Conservation (phyloP, 2,888 invertebrate species). For the Brachyopa scutellaris region DNA sequence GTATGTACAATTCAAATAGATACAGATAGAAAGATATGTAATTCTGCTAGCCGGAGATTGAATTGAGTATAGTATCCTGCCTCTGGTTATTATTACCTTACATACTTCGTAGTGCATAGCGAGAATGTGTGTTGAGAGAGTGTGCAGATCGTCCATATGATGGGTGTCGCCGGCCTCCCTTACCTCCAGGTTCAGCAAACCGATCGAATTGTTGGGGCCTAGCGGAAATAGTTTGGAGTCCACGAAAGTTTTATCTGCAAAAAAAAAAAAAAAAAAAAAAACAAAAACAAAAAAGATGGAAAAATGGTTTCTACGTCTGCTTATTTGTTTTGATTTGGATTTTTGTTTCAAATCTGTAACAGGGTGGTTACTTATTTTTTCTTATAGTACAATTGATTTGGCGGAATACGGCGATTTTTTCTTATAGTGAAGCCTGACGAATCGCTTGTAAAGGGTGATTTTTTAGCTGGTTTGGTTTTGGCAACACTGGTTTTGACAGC, state of each 20-base stretch:
- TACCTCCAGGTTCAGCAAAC: constrained; percentile 31
- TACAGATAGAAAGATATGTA: constrained; percentile 53
- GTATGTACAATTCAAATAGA: constrained; percentile 49
- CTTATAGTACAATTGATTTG: too few relatives aligned
- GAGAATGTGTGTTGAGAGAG: constrained; percentile 19
- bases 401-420: too few relatives aligned
- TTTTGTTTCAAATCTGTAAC: constrained; percentile 27
- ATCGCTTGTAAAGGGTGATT: too few relatives aligned
- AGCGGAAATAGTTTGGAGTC: constrained; percentile 17
- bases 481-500: too few relatives aligned
- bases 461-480: too few relatives aligned
- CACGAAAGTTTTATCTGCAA: neutral
- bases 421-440: too few relatives aligned
- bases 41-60: constrained; percentile 55
- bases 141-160: constrained; percentile 27
- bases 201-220: constrained; percentile 36
- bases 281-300: too few relatives aligned
- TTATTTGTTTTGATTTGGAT: constrained; percentile 48
- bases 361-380: constrained; percentile 55
- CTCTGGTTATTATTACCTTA: constrained; percentile 58
- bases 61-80: constrained; percentile 49
- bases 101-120: constrained; percentile 2
- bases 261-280: neutral
- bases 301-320: constrained; percentile 40
- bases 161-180: neutral